Base-by-base conservation (phyloP, 2,888 invertebrate species). In the Hirtodrosophila alboralis region DNA sequence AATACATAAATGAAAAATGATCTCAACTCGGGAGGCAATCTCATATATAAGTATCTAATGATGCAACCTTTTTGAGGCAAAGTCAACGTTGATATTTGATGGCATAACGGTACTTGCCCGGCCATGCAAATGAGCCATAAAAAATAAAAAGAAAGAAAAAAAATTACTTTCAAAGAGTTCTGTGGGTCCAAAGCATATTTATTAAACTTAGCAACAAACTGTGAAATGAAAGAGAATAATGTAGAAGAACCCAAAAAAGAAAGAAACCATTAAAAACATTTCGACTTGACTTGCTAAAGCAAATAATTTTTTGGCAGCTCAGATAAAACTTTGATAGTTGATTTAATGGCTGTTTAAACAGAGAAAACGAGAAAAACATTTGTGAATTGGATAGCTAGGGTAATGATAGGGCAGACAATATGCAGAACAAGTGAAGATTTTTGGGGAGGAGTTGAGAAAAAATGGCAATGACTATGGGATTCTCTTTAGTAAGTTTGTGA, bases 121-220 rank as follows among this genome's bases (percentile, higher is more conserved):
- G 33, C 62, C 73, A 84, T 84, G 80, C 84, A 80, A 80, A 80
- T 80, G 73, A 85, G 86, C 76, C 67, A 73, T 72, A 61, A 79
- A 79, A 60, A 16, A 45, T 5, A 21, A 21, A 3, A 73, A 63
- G 63, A 16, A 45, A n/a, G n/a, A n/a, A 4, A 18, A 18, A 5
- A 73, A 64, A 58, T 59, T 43, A 56, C 14, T 38, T 6, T 12
- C 48, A 59, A 38, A 44, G 28, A 37, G 37, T 47, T 64, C 47
- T 38, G 14, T 21, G 38, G 54, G 8, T 45, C 12, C 37, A 30
- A 44, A 47, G 40, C 36, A 60, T 41, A 79, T 75, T 84, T 84
- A 75, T 72, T 79, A 70, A 67, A 72, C 56, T 67, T 79, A 79
- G 67, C 70, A 86, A 48, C 84, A 53, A 53, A 47, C 73, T 76